phyloP scores from a whole-genome alignment of 2,797 vertebrate genomes.

The Cryptoprocta ferox region DNA sequence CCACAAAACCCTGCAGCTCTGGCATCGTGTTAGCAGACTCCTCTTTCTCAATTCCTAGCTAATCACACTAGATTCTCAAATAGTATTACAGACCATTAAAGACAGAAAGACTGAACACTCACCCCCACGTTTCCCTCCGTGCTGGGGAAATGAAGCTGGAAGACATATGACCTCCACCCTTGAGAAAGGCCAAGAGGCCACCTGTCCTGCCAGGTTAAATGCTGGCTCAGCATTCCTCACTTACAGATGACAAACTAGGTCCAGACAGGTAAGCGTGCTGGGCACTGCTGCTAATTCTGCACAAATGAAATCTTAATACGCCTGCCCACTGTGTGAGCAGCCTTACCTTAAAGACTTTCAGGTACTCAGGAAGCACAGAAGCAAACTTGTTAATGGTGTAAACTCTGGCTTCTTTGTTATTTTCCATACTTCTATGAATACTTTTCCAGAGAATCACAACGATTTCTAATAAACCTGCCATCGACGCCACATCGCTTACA shows the following conservation, averaged over 20 bases:
- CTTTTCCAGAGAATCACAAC: constrained; percentile 95
- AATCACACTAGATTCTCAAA: neutral
- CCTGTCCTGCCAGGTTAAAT: rapidly evolving
- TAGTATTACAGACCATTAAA: too few species aligned
- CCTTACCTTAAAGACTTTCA: constrained; percentile 93
- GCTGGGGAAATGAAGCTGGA: neutral
- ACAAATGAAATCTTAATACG: neutral
- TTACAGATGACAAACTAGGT: neutral
- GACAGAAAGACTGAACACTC: neutral
- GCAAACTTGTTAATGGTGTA: constrained; percentile 93
- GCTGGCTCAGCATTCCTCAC: neutral
- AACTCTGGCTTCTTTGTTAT: constrained; percentile 90
- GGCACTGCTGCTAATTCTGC: neutral
- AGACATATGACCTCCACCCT: neutral
- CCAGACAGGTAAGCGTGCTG: neutral
- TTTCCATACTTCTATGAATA: constrained; percentile 90
- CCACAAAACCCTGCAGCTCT: neutral
- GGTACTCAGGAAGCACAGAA: constrained; percentile 92
- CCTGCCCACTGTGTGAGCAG: neutral
- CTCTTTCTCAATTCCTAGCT: neutral
- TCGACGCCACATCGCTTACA: constrained; percentile 86
- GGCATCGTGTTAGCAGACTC: neutral
- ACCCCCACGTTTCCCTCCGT: neutral
- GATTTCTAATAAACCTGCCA: constrained; percentile 93
- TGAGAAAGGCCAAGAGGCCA: neutral